These are phyloP conservation scores for Leptestheria dahalacensis DNA, from an alignment of 1,140 invertebrate species.

Conservation along the genomic window DNA sequence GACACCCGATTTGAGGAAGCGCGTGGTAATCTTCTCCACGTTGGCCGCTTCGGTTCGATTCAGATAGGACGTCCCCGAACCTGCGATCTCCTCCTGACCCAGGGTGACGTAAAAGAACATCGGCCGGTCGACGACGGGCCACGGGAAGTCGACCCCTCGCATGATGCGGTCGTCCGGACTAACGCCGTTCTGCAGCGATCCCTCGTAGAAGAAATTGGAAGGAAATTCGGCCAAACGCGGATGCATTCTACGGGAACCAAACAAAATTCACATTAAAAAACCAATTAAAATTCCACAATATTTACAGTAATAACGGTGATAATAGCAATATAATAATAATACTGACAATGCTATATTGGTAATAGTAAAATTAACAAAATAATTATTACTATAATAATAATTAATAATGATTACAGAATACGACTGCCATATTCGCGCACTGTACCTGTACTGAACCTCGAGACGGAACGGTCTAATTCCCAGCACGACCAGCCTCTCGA, in stretches of 20 bases:
- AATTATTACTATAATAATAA: no score
- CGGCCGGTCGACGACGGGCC: conserved; percentile 88
- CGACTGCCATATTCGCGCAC: no score
- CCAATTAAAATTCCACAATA: no score
- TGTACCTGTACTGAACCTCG: conserved; percentile 85
- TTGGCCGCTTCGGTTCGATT: conserved; percentile 97
- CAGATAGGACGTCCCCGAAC: conserved; percentile 93
- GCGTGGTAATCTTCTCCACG: conserved; percentile 92
- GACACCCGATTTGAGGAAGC: conserved; percentile 83
- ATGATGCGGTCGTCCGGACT: conserved; percentile 77
- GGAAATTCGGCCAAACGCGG: conserved; percentile 93
- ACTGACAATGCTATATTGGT: no score
- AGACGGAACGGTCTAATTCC: conserved; percentile 87
- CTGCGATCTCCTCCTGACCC: conserved; percentile 97
- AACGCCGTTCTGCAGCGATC: conserved; percentile 94
- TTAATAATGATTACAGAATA: no score
- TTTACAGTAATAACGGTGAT: no score
- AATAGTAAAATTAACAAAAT: no score
- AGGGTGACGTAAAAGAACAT: conserved; percentile 97
- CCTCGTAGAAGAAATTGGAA: conserved; percentile 99
- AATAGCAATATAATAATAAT: no score
- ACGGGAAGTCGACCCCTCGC: conserved; percentile 88
- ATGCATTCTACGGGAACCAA: conserved; percentile 74
- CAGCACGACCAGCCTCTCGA: conserved; percentile 90
- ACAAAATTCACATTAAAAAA: no score